phyloP scores from a whole-genome alignment of 2,797 vertebrate species.

The Jordanella pulchra region DNA sequence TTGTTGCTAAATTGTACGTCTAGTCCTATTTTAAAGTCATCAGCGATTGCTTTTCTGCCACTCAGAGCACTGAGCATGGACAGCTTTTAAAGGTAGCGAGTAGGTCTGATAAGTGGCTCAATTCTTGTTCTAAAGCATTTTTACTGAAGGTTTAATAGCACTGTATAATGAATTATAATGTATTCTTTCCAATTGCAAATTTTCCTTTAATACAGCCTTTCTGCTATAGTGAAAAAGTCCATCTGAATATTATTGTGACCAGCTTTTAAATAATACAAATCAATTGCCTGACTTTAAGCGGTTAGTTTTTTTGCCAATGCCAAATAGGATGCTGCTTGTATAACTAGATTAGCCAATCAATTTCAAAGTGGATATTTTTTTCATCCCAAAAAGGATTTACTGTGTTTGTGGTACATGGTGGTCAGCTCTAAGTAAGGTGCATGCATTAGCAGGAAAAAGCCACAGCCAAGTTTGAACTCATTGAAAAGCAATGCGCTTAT shows the following conservation, averaged over 20 bases:
- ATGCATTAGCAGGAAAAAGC: slow-evolving; percentile 65
- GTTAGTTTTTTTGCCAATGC: slow-evolving; percentile 64
- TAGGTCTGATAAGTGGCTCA: slow-evolving; percentile 85
- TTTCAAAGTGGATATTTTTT: slow-evolving; percentile 65
- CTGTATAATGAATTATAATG: slow-evolving; percentile 87
- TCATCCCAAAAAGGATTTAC: slow-evolving; percentile 47
- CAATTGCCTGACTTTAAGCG: slow-evolving; percentile 81
- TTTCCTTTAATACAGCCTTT: slow-evolving; percentile 75
- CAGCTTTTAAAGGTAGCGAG: slow-evolving; percentile 84
- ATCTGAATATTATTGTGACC: slow-evolving; percentile 81
- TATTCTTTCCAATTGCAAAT: slow-evolving; percentile 84
- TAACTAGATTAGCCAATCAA: slow-evolving; percentile 60
- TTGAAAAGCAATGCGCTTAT: slow-evolving; percentile 74
- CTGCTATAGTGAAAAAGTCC: slow-evolving; percentile 68
- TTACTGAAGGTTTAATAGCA: slow-evolving; percentile 85
- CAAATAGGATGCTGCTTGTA: slow-evolving; percentile 66
- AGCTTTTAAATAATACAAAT: slow-evolving; percentile 81
- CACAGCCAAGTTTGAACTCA: slow-evolving; percentile 66
- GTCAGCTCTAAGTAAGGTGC: slow-evolving; percentile 67
- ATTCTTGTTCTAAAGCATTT: slow-evolving; percentile 83
- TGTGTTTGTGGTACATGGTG: slow-evolving; percentile 69
- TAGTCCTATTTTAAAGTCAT: slow-evolving; percentile 83
- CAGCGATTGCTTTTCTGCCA: slow-evolving; percentile 79
- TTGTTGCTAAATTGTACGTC: slow-evolving; percentile 77
- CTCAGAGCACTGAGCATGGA: slow-evolving; percentile 80